A percentile compares a stretch with the other conserved stretches of the same genome.
These are phyloP conservation scores for Marmota flaviventris DNA, from an alignment of 2,113 vertebrate species.

Conservation along the genomic window DNA sequence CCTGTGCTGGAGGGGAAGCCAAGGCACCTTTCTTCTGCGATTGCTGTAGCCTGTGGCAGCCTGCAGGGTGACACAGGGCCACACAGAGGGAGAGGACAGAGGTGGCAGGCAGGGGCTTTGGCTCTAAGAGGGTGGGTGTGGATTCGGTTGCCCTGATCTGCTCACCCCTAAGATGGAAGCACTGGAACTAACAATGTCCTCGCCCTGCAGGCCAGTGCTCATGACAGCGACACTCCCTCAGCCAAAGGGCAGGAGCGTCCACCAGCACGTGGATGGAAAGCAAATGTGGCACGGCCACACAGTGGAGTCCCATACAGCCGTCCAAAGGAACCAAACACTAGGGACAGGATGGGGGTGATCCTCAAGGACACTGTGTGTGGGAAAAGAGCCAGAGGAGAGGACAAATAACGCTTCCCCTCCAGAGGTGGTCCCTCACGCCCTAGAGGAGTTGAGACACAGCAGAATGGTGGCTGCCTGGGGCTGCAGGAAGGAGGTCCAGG, in stretches of 20 bases:
- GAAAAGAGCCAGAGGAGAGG: neutral
- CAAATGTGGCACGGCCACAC: neutral
- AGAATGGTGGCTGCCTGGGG: neutral
- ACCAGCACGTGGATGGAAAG: neutral
- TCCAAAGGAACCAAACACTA: neutral
- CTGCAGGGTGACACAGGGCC: neutral
- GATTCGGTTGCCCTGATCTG: neutral
- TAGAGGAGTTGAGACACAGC: no score
- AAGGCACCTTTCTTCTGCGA: accelerated
- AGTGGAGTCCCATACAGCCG: neutral
- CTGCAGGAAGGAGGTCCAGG: neutral
- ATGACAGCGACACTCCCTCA: neutral
- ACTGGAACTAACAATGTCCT: neutral
- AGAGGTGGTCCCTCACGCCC: accelerated
- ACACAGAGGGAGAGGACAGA: neutral
- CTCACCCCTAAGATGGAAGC: neutral
- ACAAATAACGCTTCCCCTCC: neutral
- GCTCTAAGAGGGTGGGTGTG: neutral
- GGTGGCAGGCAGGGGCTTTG: accelerated
- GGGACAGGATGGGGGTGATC: neutral
- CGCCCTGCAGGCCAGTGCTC: neutral
- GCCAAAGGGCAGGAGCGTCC: neutral
- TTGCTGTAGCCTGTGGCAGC: accelerated
- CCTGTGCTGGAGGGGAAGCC: neutral
- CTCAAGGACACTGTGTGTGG: neutral